phyloP scores from a whole-genome alignment of 2,888 invertebrate species.

The Erpobdella octoculata region DNA sequence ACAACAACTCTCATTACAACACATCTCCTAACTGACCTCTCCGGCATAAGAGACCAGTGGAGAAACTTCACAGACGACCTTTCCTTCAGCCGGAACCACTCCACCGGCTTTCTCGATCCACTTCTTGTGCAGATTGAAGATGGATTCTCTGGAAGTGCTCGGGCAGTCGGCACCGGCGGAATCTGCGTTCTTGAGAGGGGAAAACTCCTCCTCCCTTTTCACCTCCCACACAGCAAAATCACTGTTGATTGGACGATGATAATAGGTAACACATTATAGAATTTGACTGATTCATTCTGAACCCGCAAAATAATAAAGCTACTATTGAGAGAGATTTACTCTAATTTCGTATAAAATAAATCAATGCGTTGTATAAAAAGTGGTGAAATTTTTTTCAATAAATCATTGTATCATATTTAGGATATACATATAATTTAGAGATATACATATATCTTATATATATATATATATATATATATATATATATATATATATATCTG shows the following conservation, averaged over 20 bases:
- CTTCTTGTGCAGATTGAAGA: slow-evolving; percentile 56
- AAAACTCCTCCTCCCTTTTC: slow-evolving; percentile 85
- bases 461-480: too few relatives aligned
- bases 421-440: too few relatives aligned
- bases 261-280: neutral
- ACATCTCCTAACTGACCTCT: slow-evolving; percentile 62
- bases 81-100: slow-evolving; percentile 53
- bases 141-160: slow-evolving; percentile 70
- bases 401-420: too few relatives aligned
- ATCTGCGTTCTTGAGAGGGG: slow-evolving; percentile 89
- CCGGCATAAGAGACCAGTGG: slow-evolving; percentile 82
- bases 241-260: slow-evolving; percentile 6
- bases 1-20: too few relatives aligned
- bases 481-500: too few relatives aligned
- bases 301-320: too few relatives aligned
- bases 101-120: slow-evolving; percentile 78
- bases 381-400: too few relatives aligned
- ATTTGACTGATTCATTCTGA: too few relatives aligned
- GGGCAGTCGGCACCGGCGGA: slow-evolving; percentile 81
- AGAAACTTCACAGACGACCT: slow-evolving; percentile 73
- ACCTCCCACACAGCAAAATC: slow-evolving; percentile 55
- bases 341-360: too few relatives aligned
- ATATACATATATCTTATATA: too few relatives aligned
- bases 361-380: too few relatives aligned
- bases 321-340: too few relatives aligned